These are phyloP conservation scores for Amphilophus citrinellus DNA, from an alignment of 2,113 vertebrate species.

Conservation along the genomic window DNA sequence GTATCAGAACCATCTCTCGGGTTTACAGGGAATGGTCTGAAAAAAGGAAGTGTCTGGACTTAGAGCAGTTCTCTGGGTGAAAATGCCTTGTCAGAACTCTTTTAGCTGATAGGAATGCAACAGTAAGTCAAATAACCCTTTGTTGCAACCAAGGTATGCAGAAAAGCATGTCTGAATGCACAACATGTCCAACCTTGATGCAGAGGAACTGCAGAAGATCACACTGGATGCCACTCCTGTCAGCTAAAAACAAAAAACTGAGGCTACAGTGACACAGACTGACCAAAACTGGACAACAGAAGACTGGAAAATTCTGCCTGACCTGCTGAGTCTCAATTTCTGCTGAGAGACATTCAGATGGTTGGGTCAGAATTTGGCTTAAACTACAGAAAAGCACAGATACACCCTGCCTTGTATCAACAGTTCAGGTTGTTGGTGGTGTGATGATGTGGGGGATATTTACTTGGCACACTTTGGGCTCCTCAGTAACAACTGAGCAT, in stretches of 20 bases:
- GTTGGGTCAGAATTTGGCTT: no score
- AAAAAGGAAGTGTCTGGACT: no score
- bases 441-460: background rate
- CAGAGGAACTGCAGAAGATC: background rate
- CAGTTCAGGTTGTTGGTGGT: background rate
- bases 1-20: background rate
- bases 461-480: background rate
- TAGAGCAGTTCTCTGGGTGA: rapidly evolving
- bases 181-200: background rate
- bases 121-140: no score
- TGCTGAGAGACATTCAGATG: background rate
- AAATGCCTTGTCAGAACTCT: background rate
- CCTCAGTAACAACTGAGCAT: background rate
- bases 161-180: background rate
- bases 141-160: background rate
- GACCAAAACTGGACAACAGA: background rate
- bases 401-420: no score
- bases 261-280: background rate
- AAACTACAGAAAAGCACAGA: no score
- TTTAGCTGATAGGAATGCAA: background rate
- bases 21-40: background rate
- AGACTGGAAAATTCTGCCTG: background rate
- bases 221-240: background rate
- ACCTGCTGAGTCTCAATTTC: rapidly evolving
- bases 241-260: background rate